Conservation (phyloP, 2,113 vertebrate species). For the Dromaius novaehollandiae region DNA sequence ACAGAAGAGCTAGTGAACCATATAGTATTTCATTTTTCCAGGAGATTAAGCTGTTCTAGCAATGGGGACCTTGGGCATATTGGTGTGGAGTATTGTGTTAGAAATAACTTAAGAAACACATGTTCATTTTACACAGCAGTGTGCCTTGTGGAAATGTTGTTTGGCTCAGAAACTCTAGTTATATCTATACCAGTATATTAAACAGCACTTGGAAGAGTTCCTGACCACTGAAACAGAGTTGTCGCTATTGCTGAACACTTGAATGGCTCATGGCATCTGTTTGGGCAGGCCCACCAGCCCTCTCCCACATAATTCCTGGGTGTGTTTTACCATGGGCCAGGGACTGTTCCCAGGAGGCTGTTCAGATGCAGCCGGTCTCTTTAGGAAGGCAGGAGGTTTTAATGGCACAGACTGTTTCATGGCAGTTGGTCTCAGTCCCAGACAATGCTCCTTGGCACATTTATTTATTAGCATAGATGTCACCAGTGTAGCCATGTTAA, state of each 20-base stretch:
- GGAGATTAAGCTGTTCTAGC: not conserved
- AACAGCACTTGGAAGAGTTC: fast-evolving
- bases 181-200: not conserved
- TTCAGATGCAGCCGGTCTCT: not conserved
- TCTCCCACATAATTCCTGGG: not conserved
- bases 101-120: not conserved
- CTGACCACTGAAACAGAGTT: not conserved
- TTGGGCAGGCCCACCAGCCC: not conserved
- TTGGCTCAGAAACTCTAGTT: not conserved
- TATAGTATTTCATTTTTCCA: fast-evolving
- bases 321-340: not conserved
- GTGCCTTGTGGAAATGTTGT: not conserved
- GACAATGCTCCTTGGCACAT: not conserved
- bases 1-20: not conserved
- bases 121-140: not conserved
- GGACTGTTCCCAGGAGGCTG: not conserved
- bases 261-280: not conserved
- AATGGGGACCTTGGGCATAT: not conserved
- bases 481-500: not conserved
- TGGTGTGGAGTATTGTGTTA: not conserved
- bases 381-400: not conserved
- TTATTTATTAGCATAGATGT: not conserved
- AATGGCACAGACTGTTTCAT: not conserved
- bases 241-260: not conserved
- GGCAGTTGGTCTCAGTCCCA: not conserved